Evolutionary conservation across 2,888 invertebrate species (phyloP), one percentile per base, ranked within the genome.

Genomic region (Noctua janthina): DNA sequence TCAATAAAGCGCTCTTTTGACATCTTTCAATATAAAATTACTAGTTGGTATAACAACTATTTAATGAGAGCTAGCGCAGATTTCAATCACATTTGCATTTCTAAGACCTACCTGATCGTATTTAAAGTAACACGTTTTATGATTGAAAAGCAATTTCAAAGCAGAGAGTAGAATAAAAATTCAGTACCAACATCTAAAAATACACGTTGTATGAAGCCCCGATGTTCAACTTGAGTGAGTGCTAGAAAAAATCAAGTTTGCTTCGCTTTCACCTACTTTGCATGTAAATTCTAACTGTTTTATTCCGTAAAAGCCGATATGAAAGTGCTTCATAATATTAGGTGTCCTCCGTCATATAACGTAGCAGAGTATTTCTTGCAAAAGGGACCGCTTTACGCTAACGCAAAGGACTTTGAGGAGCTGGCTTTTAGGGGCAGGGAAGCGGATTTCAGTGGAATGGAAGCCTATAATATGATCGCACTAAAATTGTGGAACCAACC

Each of bases 241-340:
- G 78, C 70, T 78, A 71, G 76, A 87, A 87, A 85, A 85, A 89
- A 90, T 82, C 83, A 84, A 89, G 82, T 81, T 76, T 86, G 67
- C 79, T 51, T 82, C 83, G 80, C 74, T 75, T 88, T 87, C 67
- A 72, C 68, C 83, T 87, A 87, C 85, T 90, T 89, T 86, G 67
- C 86, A 90, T 91, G 89, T 89, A 92, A 91, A 91, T 90, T 89
- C 85, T 80, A 74, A 78, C 86, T 85, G 80, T 89, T 89, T 90
- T 87, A 90, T 91, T 87, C 81, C 83, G 80, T 84, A 87, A 91
- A 92, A 92, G 90, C 89, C 88, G 87, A 92, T 91, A 93, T 91
- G 89, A 91, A 91, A 88, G 90, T 88, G 90, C 91, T 91, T 87
- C 89, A 89, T 89, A 90, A 92, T 92, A 94, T 94, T 91, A 92